Percentiles rank a stretch among this genome's conserved stretches.
These are phyloP conservation scores for Calliopsis andreniformis DNA, from an alignment of 1,140 invertebrate species.

Conservation along the genomic window DNA sequence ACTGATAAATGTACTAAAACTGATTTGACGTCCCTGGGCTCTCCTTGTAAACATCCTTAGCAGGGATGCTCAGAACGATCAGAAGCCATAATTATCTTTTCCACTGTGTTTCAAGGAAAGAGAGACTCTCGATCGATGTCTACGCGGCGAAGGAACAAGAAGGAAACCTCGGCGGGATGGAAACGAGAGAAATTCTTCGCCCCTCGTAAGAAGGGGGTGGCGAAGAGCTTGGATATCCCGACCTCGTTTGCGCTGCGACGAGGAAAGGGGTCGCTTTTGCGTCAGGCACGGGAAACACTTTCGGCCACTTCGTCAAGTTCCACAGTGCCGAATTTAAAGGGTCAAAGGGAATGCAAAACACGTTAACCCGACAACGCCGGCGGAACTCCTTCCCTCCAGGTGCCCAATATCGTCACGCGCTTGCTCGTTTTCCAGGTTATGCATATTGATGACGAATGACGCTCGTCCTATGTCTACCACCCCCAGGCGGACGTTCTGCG, in stretches of 20 bases:
- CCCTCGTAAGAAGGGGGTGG: slow-evolving; percentile 26
- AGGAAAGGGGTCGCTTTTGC: slow-evolving; percentile 14
- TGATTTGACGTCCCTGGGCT: no score
- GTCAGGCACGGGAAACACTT: slow-evolving; percentile 24
- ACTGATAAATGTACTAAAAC: no score
- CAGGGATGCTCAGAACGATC: not conserved
- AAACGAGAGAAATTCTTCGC: slow-evolving; percentile 30
- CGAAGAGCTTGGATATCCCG: slow-evolving; percentile 17
- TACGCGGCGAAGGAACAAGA: slow-evolving; percentile 10
- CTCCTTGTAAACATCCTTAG: no score
- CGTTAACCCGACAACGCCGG: slow-evolving; percentile 21
- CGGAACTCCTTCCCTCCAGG: not conserved
- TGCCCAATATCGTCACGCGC: slow-evolving; percentile 16
- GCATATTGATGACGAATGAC: slow-evolving; percentile 44
- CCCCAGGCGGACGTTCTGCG: not conserved
- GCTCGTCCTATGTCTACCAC: not conserved
- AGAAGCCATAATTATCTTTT: slow-evolving; percentile 1
- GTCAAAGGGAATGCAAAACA: slow-evolving; percentile 75
- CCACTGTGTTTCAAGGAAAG: not conserved
- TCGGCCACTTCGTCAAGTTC: slow-evolving; percentile 18
- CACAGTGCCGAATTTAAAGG: slow-evolving; percentile 68
- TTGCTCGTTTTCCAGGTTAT: slow-evolving; percentile 35
- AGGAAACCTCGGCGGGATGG: not conserved
- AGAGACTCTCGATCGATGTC: not conserved
- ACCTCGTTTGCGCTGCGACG: slow-evolving; percentile 20